Conservation (phyloP, 2,888 invertebrate species). For the Sepiola atlantica region DNA sequence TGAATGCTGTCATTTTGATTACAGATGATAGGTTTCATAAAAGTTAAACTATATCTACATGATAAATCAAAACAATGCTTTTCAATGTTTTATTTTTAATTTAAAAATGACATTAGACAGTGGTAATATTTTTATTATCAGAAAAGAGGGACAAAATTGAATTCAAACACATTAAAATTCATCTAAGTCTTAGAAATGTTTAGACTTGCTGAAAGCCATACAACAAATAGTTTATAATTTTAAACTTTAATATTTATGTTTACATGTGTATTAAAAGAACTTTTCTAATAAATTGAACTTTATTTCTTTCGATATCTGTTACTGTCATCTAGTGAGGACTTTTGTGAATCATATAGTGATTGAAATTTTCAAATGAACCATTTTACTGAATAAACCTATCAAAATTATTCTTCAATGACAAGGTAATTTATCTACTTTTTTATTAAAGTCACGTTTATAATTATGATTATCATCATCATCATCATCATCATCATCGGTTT, state of each 20-base stretch:
- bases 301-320: not conserved
- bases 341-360: not conserved
- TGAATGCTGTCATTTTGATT: not conserved
- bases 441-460: too few relatives aligned
- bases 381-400: not conserved
- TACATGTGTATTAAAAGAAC: not conserved
- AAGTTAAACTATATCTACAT: not conserved
- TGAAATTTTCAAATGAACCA: not conserved
- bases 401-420: not conserved
- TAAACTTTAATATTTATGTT: too few relatives aligned
- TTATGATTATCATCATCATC: too few relatives aligned
- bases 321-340: not conserved
- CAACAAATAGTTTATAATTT: too few relatives aligned
- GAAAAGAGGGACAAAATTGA: not conserved
- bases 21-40: not conserved
- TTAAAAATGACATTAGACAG: too few relatives aligned
- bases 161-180: not conserved
- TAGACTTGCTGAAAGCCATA: not conserved
- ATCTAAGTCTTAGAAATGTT: not conserved
- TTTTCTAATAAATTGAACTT: not conserved
- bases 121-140: too few relatives aligned
- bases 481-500: too few relatives aligned
- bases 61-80: not conserved
- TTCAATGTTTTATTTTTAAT: too few relatives aligned
- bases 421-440: too few relatives aligned